Conservation (phyloP, 2,113 vertebrate species). For the Dicaeum eximium region DNA sequence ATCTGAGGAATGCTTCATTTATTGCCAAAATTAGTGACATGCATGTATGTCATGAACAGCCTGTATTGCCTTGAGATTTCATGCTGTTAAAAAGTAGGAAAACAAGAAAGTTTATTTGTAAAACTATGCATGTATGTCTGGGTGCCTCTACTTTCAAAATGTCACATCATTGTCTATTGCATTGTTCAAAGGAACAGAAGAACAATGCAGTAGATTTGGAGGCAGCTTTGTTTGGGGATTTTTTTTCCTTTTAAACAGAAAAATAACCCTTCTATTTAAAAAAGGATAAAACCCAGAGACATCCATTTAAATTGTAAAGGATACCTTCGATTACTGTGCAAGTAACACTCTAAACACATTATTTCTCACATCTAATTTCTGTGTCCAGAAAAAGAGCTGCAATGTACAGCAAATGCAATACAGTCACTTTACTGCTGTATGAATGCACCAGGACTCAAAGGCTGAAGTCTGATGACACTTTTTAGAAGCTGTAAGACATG, state of each 20-base stretch:
- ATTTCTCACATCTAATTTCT: neutral
- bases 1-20: neutral
- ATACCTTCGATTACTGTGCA: neutral
- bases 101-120: neutral
- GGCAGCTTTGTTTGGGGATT: neutral
- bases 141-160: neutral
- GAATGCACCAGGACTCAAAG: neutral
- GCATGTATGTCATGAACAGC: neutral
- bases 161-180: neutral
- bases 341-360: neutral
- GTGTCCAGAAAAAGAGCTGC: neutral
- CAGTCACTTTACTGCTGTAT: neutral
- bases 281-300: neutral
- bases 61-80: neutral
- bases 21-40: neutral
- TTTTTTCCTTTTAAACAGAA: neutral
- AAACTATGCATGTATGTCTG: neutral
- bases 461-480: neutral
- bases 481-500: neutral
- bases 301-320: neutral
- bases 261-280: neutral
- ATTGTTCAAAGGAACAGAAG: neutral
- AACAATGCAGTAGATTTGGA: neutral
- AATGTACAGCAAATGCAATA: neutral
- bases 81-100: neutral